Evolutionary conservation across 2,888 invertebrate genomes (phyloP).

Genomic region (Aromia moschata): DNA sequence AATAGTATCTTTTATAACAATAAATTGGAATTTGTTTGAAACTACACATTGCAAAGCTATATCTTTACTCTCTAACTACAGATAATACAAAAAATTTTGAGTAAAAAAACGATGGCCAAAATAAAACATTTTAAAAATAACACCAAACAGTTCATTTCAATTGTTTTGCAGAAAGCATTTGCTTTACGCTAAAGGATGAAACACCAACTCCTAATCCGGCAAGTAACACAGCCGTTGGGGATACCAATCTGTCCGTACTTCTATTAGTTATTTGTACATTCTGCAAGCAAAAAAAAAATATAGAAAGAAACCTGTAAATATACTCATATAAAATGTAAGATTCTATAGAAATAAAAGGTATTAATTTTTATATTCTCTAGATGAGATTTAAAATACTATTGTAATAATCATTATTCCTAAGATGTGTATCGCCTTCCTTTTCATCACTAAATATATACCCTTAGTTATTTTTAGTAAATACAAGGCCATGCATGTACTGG

Average conservation of each 20-base stretch:
- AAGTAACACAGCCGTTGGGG: constrained; percentile 58
- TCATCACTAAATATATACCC: too few species aligned
- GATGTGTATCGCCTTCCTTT: too few species aligned
- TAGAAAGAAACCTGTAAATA: not conserved
- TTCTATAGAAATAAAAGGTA: not conserved
- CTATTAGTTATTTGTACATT: constrained; percentile 25
- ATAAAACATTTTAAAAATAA: constrained; percentile 23
- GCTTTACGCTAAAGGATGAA: constrained; percentile 60
- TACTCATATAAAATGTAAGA: not conserved
- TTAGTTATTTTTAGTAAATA: too few species aligned
- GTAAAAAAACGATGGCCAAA: not conserved
- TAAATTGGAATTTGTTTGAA: constrained; percentile 49
- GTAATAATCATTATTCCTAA: too few species aligned
- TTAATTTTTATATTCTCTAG: too few species aligned
- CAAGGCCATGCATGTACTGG: too few species aligned
- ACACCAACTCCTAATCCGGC: constrained; percentile 59
- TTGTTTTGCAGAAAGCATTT: constrained; percentile 46
- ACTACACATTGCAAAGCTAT: constrained; percentile 34
- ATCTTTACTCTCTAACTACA: not conserved
- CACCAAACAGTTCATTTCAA: constrained; percentile 23
- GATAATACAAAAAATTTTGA: constrained; percentile 15
- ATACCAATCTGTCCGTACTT: constrained; percentile 53
- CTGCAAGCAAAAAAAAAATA: constrained; percentile 26
- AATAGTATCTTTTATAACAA: constrained; percentile 54
- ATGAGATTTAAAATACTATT: too few species aligned